A percentile compares a stretch with the other conserved stretches of the same genome.
Conservation (phyloP, 92 coral and sea anemone species). For the Palythoa grandiflora region DNA sequence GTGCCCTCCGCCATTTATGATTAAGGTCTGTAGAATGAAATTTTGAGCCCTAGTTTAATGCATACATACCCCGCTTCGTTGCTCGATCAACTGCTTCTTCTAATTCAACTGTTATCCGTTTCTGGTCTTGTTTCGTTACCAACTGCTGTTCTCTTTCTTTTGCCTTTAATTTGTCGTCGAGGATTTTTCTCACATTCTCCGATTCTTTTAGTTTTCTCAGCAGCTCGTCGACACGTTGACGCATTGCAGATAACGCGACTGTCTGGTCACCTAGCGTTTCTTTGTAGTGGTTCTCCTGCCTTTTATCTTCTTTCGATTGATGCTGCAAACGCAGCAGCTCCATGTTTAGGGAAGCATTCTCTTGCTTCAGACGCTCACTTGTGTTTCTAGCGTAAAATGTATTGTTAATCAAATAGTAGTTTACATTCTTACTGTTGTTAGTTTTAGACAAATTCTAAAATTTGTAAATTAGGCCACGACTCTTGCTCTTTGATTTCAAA, state of each 20-base stretch:
- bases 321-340: slow-evolving; percentile 6
- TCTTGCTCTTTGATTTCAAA: too few species aligned
- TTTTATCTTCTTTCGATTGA: background rate
- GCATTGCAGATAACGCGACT: background rate
- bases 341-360: slow-evolving; percentile 13
- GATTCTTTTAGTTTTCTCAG: background rate
- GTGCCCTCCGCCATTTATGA: too few species aligned
- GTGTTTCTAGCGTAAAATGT: background rate
- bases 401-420: too few species aligned
- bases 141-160: background rate
- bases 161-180: background rate
- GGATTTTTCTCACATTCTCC: background rate
- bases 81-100: slow-evolving; percentile 28
- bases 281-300: slow-evolving; percentile 1
- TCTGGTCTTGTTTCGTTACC: background rate
- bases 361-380: slow-evolving; percentile 13
- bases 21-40: too few species aligned
- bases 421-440: too few species aligned
- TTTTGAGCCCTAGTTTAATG: too few species aligned
- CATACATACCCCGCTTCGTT: background rate
- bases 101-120: background rate
- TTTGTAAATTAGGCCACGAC: too few species aligned
- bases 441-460: too few species aligned
- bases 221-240: background rate
- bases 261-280: slow-evolving; percentile 8